phyloP scores from a whole-genome alignment of 1,140 invertebrate genomes.

The Ceratosolen fusciceps region DNA sequence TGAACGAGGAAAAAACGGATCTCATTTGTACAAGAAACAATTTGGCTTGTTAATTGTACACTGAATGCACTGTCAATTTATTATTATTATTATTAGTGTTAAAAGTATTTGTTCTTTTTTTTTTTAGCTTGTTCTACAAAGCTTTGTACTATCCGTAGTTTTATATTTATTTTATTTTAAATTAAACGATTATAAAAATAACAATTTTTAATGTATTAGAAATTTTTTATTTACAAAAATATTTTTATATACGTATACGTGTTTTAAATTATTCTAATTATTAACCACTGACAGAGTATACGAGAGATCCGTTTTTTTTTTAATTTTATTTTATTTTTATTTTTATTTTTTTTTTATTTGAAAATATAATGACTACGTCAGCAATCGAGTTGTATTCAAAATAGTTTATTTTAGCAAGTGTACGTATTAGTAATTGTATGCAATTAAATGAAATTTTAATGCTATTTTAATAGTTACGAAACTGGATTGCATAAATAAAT shows the following conservation, averaged over 20 bases:
- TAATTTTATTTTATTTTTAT: no score
- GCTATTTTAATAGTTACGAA: no score
- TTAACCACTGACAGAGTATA: background rate
- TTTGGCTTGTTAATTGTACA: slow-evolving; percentile 13
- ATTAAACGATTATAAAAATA: no score
- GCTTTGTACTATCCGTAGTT: background rate
- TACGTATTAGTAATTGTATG: background rate
- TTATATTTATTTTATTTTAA: no score
- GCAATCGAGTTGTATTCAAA: slow-evolving; percentile 15
- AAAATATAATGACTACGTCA: slow-evolving; percentile 9
- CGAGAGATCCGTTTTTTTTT: slow-evolving; percentile 16
- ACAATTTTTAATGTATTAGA: no score
- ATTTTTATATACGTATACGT: background rate
- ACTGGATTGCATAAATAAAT: no score
- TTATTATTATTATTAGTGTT: slow-evolving; percentile 13
- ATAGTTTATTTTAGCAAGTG: background rate
- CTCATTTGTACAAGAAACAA: slow-evolving; percentile 37
- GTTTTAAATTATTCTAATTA: background rate
- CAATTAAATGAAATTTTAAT: no score
- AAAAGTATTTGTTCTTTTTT: slow-evolving; percentile 23
- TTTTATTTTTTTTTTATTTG: no score
- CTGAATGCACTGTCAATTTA: slow-evolving; percentile 20
- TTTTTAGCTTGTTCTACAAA: background rate
- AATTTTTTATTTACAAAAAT: no score
- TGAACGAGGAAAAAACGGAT: slow-evolving; percentile 33